Percentiles rank a stretch among this genome's conserved stretches.
Conservation (phyloP, 2,797 vertebrate genomes). For the Smutsia gigantea region DNA sequence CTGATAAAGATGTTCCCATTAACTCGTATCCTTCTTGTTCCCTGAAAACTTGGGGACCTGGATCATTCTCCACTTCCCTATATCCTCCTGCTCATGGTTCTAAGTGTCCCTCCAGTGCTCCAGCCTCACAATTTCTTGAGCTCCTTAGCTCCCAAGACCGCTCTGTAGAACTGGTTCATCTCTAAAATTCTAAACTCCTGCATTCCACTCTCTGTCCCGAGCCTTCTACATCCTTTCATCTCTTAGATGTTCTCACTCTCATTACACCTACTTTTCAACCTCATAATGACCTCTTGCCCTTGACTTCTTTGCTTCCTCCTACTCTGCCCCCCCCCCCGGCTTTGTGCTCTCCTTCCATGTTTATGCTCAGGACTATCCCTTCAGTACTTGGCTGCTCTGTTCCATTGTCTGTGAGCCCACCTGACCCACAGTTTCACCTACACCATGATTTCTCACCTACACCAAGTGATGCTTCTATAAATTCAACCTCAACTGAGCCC, state of each 20-base stretch:
- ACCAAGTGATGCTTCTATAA: slow-evolving; percentile 46
- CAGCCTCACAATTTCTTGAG: neutral
- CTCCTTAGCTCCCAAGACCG: neutral
- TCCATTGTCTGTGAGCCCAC: neutral
- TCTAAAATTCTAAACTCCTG: slow-evolving; percentile 23
- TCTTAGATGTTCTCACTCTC: neutral
- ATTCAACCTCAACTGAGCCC: neutral
- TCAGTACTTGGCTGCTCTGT: neutral
- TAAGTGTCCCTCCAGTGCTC: neutral
- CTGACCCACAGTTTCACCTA: neutral
- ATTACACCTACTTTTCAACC: neutral
- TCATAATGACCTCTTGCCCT: slow-evolving; percentile 22
- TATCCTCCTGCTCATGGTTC: neutral
- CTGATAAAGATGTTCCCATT: neutral
- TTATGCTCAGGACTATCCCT: neutral
- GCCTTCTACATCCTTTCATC: neutral
- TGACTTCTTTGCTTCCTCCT: slow-evolving; percentile 43
- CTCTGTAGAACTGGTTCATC: neutral
- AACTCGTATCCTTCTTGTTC: neutral
- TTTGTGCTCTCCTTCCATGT: slow-evolving; percentile 2
- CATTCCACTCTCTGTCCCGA: neutral
- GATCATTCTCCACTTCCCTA: neutral
- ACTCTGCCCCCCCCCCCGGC: neutral
- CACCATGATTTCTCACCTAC: neutral
- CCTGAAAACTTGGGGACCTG: neutral